These are phyloP conservation scores for Neocloeon triangulifer DNA, from an alignment of 1,140 invertebrate species.

Conservation along the genomic window DNA sequence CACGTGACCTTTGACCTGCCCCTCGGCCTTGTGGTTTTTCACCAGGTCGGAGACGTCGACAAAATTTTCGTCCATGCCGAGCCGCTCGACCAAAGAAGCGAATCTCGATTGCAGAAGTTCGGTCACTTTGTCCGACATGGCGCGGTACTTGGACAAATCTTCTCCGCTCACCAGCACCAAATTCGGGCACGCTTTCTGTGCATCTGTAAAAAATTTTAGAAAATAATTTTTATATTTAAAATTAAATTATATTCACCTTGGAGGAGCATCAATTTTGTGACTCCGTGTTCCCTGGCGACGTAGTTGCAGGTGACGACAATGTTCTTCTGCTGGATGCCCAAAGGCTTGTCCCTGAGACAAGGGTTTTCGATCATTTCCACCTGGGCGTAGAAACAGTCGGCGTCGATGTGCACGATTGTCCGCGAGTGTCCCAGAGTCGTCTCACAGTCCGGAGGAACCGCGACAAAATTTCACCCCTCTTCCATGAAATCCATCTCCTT, in stretches of 20 bases:
- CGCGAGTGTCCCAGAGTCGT: constrained; percentile 22
- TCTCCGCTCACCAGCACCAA: constrained; percentile 48
- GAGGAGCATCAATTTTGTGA: constrained; percentile 51
- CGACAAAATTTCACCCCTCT: too few relatives aligned
- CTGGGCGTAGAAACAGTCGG: constrained; percentile 66
- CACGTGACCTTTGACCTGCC: constrained; percentile 7
- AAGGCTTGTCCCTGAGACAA: constrained; percentile 30
- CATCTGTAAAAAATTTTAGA: too few relatives aligned
- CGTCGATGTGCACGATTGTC: constrained; percentile 49
- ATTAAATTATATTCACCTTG: too few relatives aligned
- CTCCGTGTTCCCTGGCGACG: constrained; percentile 38
- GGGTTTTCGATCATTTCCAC: constrained; percentile 52
- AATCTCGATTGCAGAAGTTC: constrained; percentile 37
- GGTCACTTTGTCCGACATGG: constrained; percentile 42
- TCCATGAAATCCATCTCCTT: too few relatives aligned
- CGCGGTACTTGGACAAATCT: constrained; percentile 46
- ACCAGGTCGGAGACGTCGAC: constrained; percentile 48
- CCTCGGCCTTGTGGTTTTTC: constrained; percentile 21
- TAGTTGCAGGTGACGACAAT: constrained; percentile 63
- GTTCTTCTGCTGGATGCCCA: constrained; percentile 59
- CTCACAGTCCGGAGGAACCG: too few relatives aligned
- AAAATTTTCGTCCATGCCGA: constrained; percentile 61
- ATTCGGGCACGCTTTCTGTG: constrained; percentile 36
- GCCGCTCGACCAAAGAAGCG: constrained; percentile 42
- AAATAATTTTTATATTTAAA: too few relatives aligned